These are phyloP conservation scores for Sycophila texana DNA, from an alignment of 2,888 invertebrate genomes.

Conservation along the genomic window DNA sequence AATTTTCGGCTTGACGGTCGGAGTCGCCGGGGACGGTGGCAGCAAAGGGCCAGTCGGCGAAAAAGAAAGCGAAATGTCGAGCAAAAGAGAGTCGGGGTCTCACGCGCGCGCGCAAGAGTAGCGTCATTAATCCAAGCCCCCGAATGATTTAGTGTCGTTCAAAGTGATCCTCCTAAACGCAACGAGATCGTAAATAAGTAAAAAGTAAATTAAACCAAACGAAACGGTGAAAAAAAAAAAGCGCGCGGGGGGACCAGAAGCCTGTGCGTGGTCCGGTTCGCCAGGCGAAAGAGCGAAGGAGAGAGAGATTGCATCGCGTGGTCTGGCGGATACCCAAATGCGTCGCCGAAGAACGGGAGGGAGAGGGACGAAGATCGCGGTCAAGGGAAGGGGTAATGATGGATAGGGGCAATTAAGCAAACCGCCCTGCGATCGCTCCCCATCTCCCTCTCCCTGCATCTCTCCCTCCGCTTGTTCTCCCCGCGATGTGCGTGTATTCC, in stretches of 20 bases:
- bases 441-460: constrained; percentile 16
- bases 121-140: constrained; percentile 51
- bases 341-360: constrained; percentile 24
- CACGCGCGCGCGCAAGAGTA: constrained; percentile 14
- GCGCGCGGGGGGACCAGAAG: neutral
- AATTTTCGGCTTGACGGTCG: constrained; percentile 16
- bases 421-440: constrained; percentile 63
- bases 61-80: constrained; percentile 11
- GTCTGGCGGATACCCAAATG: constrained; percentile 48
- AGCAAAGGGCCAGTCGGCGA: neutral
- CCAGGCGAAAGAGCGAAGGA: neutral
- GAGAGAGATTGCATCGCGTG: constrained; percentile 55
- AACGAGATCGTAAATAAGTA: constrained; percentile 58
- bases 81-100: constrained; percentile 20
- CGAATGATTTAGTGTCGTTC: constrained; percentile 59
- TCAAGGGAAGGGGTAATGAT: constrained; percentile 64
- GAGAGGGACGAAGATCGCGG: constrained; percentile 2
- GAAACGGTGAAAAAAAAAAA: constrained; percentile 27
- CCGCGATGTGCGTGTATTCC: constrained; percentile 1
- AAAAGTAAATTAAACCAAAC: constrained; percentile 37
- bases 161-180: constrained; percentile 60
- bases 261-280: neutral
- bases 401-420: constrained; percentile 68
- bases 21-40: neutral
- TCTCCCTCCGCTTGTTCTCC: constrained; percentile 10